Conservation (phyloP, 2,797 vertebrate genomes). For the Lagodon rhomboides region DNA sequence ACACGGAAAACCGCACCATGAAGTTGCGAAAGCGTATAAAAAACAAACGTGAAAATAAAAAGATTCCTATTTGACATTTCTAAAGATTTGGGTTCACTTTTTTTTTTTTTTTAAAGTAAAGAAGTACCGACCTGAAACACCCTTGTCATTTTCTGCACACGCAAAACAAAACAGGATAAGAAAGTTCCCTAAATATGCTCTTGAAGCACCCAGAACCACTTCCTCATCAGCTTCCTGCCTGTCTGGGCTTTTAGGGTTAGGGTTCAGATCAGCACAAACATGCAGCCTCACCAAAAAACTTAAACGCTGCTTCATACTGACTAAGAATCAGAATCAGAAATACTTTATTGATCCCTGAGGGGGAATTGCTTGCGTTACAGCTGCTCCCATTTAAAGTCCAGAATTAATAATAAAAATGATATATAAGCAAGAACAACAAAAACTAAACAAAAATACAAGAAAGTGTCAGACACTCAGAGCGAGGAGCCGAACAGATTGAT, state of each 20-base stretch:
- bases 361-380: no score
- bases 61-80: neutral
- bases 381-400: no score
- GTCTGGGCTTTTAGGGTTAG: constrained; percentile 79
- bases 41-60: neutral
- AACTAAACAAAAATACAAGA: no score
- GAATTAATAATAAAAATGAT: no score
- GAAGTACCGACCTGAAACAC: constrained; percentile 1
- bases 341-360: no score
- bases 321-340: neutral
- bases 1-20: neutral
- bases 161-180: constrained; percentile 72
- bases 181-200: constrained; percentile 68
- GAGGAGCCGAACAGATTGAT: no score
- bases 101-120: neutral
- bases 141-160: constrained; percentile 27
- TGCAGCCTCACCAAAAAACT: constrained; percentile 34
- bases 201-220: constrained; percentile 73
- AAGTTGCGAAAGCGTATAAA: neutral
- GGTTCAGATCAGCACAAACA: constrained; percentile 65
- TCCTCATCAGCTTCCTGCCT: constrained; percentile 80
- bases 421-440: no score
- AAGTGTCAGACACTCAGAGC: no score
- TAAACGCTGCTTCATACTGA: constrained; percentile 13
- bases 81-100: constrained; percentile 11